Percentiles rank a stretch among this genome's conserved stretches.
phyloP scores from a whole-genome alignment of 2,888 invertebrate genomes.

The Ochropleura plecta region DNA sequence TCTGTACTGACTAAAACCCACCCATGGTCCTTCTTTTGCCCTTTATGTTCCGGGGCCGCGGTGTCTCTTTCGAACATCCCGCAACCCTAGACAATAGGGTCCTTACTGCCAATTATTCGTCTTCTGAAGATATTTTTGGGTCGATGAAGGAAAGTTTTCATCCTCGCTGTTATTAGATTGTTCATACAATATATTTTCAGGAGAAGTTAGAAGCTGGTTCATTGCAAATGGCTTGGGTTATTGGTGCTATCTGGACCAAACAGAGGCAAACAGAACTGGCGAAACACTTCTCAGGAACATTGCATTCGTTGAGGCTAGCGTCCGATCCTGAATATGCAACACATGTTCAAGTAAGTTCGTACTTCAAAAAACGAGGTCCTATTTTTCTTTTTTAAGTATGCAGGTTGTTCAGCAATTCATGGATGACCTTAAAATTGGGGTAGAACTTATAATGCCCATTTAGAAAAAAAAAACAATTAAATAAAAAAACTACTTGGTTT shows the following conservation, averaged over 20 bases:
- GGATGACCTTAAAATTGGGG: no score
- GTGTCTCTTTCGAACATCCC: no score
- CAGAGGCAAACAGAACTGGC: constrained; percentile 91
- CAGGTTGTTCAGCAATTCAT: no score
- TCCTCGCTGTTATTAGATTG: neutral
- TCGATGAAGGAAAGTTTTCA: neutral
- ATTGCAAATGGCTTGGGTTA: constrained; percentile 93
- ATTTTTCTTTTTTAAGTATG: no score
- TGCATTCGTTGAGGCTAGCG: constrained; percentile 91
- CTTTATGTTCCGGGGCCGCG: no score
- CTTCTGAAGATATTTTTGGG: no score
- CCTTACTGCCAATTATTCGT: neutral
- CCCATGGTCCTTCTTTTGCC: no score
- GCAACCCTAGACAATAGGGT: neutral
- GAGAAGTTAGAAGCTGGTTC: constrained; percentile 88
- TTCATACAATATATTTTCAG: constrained; percentile 65
- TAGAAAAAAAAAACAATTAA: no score
- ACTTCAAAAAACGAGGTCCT: no score
- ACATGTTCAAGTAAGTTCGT: constrained; percentile 76
- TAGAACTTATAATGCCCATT: no score
- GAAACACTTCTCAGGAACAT: constrained; percentile 91
- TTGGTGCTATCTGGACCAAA: constrained; percentile 92
- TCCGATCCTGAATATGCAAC: constrained; percentile 89
- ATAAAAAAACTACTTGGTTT: no score
- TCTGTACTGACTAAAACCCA: no score